Conservation (phyloP, 2,888 invertebrate species). For the Apodemia zela region DNA sequence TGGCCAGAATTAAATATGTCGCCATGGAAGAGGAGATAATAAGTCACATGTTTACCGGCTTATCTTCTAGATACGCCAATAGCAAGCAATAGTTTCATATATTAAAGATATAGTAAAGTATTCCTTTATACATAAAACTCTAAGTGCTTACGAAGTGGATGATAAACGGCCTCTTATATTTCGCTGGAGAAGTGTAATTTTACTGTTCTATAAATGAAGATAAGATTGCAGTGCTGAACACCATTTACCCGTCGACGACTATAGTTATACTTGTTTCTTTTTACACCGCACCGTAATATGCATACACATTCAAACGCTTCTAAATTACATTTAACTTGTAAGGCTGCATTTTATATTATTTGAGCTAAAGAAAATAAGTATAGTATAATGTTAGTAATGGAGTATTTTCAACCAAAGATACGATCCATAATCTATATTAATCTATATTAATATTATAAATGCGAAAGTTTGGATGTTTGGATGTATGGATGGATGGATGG, state of each 20-base stretch:
- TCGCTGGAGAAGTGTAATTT: constrained; percentile 61
- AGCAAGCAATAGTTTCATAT: neutral
- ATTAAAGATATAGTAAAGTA: neutral
- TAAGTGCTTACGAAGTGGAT: constrained; percentile 61
- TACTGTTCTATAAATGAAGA: constrained; percentile 72
- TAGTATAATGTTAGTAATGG: neutral
- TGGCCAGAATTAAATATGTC: too few relatives aligned
- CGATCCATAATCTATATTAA: too few relatives aligned
- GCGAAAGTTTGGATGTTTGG: too few relatives aligned
- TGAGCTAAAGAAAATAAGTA: neutral
- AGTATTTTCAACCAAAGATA: neutral
- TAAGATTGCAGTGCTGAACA: constrained; percentile 59
- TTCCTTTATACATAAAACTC: constrained; percentile 35
- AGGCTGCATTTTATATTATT: constrained; percentile 9
- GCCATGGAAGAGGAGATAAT: too few relatives aligned
- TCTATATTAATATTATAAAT: too few relatives aligned
- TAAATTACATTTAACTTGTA: constrained; percentile 12
- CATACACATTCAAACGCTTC: constrained; percentile 26
- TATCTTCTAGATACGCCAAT: neutral
- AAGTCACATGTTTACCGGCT: neutral
- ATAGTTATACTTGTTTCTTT: constrained; percentile 49
- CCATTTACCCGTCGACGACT: constrained; percentile 53
- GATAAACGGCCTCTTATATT: constrained; percentile 67
- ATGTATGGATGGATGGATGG: too few relatives aligned
- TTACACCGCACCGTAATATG: constrained; percentile 46